Conservation (phyloP, 2,888 invertebrate genomes). For the Aphelenchoides bicaudatus region DNA sequence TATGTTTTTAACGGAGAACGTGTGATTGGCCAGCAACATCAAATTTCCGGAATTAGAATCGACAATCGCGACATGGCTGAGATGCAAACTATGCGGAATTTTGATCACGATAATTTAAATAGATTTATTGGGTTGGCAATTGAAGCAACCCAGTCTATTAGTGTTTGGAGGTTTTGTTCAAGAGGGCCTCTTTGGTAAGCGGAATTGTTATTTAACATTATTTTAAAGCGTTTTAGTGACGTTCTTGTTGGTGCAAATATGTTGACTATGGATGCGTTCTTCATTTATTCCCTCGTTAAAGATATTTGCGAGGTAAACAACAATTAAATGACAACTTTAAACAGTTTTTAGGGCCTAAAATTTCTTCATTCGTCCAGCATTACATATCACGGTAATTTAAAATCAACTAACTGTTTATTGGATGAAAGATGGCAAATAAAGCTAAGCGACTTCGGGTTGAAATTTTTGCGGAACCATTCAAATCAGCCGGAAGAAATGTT, state of each 20-base stretch:
- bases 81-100: slow-evolving; percentile 31
- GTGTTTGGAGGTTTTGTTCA: slow-evolving; percentile 49
- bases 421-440: slow-evolving; percentile 53
- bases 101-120: slow-evolving; percentile 50
- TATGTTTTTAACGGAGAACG: slow-evolving; percentile 29
- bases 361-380: slow-evolving; percentile 21
- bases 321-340: too few species aligned
- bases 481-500: slow-evolving; percentile 35
- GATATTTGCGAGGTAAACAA: slow-evolving; percentile 51
- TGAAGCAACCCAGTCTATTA: slow-evolving; percentile 42
- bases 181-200: slow-evolving; percentile 25
- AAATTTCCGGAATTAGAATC: slow-evolving; percentile 3
- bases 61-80: slow-evolving; percentile 23
- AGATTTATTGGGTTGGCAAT: slow-evolving; percentile 48
- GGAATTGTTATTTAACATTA: too few species aligned
- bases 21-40: slow-evolving; percentile 33
- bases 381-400: slow-evolving; percentile 30
- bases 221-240: too few species aligned
- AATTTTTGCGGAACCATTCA: slow-evolving; percentile 22
- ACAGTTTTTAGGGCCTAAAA: too few species aligned
- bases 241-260: slow-evolving; percentile 24
- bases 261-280: slow-evolving; percentile 51
- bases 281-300: slow-evolving; percentile 49
- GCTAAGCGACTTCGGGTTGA: slow-evolving; percentile 31
- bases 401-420: slow-evolving; percentile 34